Evolutionary conservation across 2,113 vertebrate species (phyloP).

Genomic region (Pseudorectes ferrugineus): DNA sequence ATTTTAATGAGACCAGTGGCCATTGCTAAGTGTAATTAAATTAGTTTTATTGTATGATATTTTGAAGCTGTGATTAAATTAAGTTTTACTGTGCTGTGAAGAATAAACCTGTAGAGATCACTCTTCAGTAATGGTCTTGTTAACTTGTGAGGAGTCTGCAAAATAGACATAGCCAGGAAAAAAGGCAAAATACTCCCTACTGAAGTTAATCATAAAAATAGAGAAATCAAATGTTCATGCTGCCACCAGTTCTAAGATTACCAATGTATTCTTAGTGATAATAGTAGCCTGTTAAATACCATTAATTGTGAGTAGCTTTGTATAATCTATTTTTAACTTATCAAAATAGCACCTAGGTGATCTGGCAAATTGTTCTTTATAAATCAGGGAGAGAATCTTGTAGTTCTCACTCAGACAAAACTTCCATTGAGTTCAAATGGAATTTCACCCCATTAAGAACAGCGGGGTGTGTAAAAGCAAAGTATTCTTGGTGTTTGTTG

Average conservation of each 20-base stretch:
- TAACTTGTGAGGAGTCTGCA: constrained; percentile 59
- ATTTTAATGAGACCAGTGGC: constrained; percentile 84
- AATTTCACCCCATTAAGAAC: constrained; percentile 13
- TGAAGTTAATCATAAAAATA: constrained; percentile 40
- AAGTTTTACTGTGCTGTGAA: constrained; percentile 76
- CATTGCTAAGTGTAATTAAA: constrained; percentile 82
- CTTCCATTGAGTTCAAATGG: constrained; percentile 32
- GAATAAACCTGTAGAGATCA: constrained; percentile 69
- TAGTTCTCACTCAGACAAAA: constrained; percentile 31
- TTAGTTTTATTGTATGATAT: constrained; percentile 78
- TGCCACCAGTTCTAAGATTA: not conserved
- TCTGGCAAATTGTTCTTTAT: not conserved
- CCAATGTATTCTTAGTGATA: not conserved
- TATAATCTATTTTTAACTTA: constrained; percentile 37
- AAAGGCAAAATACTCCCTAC: constrained; percentile 39
- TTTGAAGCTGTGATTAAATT: constrained; percentile 80
- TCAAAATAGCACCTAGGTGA: not conserved
- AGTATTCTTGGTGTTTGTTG: not conserved
- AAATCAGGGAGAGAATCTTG: constrained; percentile 1
- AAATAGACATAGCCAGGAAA: constrained; percentile 46
- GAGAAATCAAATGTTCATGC: constrained; percentile 26
- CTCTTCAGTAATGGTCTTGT: constrained; percentile 61
- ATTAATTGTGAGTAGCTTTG: not conserved
- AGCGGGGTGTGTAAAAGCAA: not conserved
- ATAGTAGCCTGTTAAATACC: not conserved